Base-by-base conservation (phyloP, 1,140 invertebrate genomes). In the Pomacea maculata region DNA sequence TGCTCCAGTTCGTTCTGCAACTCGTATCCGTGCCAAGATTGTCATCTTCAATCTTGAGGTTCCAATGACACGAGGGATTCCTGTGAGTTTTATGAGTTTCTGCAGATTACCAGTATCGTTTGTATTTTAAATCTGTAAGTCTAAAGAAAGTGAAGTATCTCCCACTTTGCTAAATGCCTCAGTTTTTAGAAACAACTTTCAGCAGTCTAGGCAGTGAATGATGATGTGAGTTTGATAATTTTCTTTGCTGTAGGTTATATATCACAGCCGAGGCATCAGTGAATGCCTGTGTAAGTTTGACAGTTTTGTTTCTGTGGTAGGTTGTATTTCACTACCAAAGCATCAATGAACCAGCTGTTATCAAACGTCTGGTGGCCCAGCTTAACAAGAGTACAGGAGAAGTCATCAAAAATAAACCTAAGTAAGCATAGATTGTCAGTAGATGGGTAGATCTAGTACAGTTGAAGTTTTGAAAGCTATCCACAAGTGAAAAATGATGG, bases 301-400 rank as follows among this genome's bases (percentile, higher is more conserved):
- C 21, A 17, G 45, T 72, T 29, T 55, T 73, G 79, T 19, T 77
- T 55, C 17, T 68, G 74, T 72, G 84, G 25, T 89, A 95, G 93
- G 93, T 98, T 54, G 93, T 98, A 9, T 92, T 99, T 83, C 97
- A 99, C 91, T 96, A 97, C 87, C 97, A 98, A 85, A 96, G 96
- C 14, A 91, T 98, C 5, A 95, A 95, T 29, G 97, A 99, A 90
- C 96, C 97, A 52, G 98, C 96, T 45, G 93, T 95, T 25, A 95
- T 99, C 55, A 94, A 94, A 29, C 97, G 96, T 92, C 91, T 99
- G 67, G 94, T 96, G 55, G 94, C 95, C 7, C 95, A 96, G 83
- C 92, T 99, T 52, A 95, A 98, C 92, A 97, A 97, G 91, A 96
- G 94, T 88, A 97, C 96, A 4, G 97, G 97, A 19, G 97, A 99